phyloP scores from a whole-genome alignment of 2,797 vertebrate genomes.

The Malurus splendens region DNA sequence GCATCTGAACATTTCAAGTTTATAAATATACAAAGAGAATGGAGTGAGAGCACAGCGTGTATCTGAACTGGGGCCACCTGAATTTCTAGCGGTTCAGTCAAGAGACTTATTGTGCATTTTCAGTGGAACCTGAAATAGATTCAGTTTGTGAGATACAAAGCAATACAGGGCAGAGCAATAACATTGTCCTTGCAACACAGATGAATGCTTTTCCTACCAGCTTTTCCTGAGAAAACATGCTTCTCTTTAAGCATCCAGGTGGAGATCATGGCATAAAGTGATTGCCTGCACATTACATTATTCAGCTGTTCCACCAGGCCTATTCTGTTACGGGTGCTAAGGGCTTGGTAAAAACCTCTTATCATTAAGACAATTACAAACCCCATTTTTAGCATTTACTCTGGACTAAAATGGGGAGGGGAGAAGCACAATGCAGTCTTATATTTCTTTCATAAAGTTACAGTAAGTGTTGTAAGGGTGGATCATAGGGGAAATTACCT shows the following conservation, averaged over 20 bases:
- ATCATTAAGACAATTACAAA: neutral
- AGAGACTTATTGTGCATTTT: slow-evolving; percentile 49
- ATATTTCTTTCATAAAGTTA: neutral
- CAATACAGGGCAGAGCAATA: slow-evolving; percentile 10
- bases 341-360: neutral
- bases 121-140: slow-evolving; percentile 63
- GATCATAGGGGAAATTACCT: neutral
- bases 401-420: neutral
- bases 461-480: neutral
- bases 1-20: slow-evolving; percentile 28
- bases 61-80: slow-evolving; percentile 38
- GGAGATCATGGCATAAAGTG: slow-evolving; percentile 13
- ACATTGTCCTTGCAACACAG: slow-evolving; percentile 2
- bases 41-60: slow-evolving; percentile 1
- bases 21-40: slow-evolving; percentile 43
- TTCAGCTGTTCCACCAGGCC: neutral
- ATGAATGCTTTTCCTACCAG: slow-evolving; percentile 10
- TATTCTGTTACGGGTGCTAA: slow-evolving; percentile 27
- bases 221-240: slow-evolving; percentile 13
- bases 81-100: slow-evolving; percentile 35
- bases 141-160: slow-evolving; percentile 49
- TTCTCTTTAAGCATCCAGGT: slow-evolving; percentile 4
- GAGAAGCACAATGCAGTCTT: neutral
- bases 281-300: slow-evolving; percentile 31
- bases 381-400: neutral